Evolutionary conservation across 2,797 vertebrate genomes (phyloP).

Genomic region (Xiphorhynchus erythropygius): DNA sequence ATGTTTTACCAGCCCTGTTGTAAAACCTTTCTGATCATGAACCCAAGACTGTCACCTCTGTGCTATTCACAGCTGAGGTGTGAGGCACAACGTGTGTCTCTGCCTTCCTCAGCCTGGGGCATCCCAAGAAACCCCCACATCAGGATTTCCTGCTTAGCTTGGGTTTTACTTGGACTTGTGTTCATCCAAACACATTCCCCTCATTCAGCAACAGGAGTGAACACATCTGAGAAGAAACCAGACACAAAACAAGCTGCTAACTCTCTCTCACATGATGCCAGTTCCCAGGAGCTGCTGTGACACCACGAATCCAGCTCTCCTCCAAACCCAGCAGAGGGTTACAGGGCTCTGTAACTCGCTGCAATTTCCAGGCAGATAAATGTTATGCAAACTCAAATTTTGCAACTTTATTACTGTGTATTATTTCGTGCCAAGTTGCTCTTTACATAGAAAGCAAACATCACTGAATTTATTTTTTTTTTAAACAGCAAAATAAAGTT

Average conservation of each 20-base stretch:
- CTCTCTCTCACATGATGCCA: constrained; percentile 63
- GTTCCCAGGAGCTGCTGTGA: constrained; percentile 48
- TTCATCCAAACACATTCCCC: background rate
- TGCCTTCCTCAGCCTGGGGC: background rate
- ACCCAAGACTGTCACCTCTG: background rate
- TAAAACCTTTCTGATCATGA: background rate
- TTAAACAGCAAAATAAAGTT: constrained; percentile 9
- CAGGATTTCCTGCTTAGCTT: background rate
- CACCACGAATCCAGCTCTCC: background rate
- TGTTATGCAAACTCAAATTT: constrained; percentile 5
- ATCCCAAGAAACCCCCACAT: background rate
- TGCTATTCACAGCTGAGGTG: background rate
- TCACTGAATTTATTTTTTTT: background rate
- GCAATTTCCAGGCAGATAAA: constrained; percentile 21
- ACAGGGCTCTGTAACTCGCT: background rate
- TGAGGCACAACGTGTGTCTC: background rate
- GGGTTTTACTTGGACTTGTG: background rate
- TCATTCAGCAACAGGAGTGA: background rate
- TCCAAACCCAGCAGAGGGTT: background rate
- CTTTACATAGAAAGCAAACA: constrained; percentile 29
- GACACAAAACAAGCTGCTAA: constrained; percentile 56
- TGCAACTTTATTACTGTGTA: background rate
- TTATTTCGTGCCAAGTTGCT: background rate
- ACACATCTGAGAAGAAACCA: constrained; percentile 54
- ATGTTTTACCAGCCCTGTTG: background rate